Evolutionary conservation across 1,140 invertebrate species (phyloP).

Genomic region (Camponotus vicinus): DNA sequence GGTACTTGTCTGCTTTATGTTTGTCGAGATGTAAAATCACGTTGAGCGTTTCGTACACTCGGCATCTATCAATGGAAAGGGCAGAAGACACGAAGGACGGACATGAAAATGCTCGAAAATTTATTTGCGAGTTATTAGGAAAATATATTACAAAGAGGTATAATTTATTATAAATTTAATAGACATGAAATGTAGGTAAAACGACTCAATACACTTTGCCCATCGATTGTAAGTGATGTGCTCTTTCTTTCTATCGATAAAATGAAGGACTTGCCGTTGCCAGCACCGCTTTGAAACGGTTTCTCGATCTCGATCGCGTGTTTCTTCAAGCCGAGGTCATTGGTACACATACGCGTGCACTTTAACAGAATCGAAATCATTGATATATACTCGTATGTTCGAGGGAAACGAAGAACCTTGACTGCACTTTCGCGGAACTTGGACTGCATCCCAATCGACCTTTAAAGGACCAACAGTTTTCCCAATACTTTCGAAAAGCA

Average conservation of each 20-base stretch:
- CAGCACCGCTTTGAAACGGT: slow-evolving; percentile 24
- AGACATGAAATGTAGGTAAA: background rate
- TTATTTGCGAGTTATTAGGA: too few species aligned
- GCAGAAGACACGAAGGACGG: background rate
- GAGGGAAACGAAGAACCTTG: slow-evolving; percentile 66
- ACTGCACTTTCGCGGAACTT: slow-evolving; percentile 75
- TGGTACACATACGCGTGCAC: slow-evolving; percentile 40
- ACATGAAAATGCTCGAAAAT: background rate
- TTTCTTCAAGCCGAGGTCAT: slow-evolving; percentile 33
- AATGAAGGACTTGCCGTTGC: slow-evolving; percentile 3
- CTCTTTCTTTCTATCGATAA: slow-evolving; percentile 48
- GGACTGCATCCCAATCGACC: slow-evolving; percentile 73
- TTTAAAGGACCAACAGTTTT: slow-evolving; percentile 67
- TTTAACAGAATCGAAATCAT: slow-evolving; percentile 12
- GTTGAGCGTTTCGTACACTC: background rate
- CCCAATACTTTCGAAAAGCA: slow-evolving; percentile 70
- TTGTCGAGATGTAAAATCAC: background rate
- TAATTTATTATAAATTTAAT: too few species aligned
- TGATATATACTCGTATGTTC: slow-evolving; percentile 7
- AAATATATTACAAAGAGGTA: too few species aligned
- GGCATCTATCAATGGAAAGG: background rate
- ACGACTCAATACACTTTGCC: slow-evolving; percentile 36
- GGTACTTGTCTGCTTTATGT: slow-evolving; percentile 27
- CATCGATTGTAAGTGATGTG: slow-evolving; percentile 5
- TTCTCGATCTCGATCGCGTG: slow-evolving; percentile 59